Base-by-base conservation (phyloP, 2,113 vertebrate species). In the Falcunculus frontatus region DNA sequence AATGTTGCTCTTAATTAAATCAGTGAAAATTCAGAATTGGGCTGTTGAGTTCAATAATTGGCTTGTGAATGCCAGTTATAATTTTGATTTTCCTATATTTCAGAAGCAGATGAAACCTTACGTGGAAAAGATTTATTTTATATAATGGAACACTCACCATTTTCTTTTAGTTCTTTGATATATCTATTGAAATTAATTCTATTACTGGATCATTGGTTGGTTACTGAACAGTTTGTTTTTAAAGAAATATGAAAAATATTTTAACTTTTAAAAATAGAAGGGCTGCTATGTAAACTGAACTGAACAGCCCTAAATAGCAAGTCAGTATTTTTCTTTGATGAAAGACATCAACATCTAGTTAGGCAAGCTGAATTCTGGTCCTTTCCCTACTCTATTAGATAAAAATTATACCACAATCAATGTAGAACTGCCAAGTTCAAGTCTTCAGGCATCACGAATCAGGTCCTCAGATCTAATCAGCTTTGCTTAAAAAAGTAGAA, bases 1-100 rank as follows among this genome's bases (percentile, higher is more conserved):
- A 96, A 93, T 95, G 83, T 93, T 95, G 79, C 64, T 86, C 52
- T 93, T 96, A 96, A 96, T 96, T 96, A 94, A 96, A 95, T 77
- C 90, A 93, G 79, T 86, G 64, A 84, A 96, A 94, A 87, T 93
- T 94, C 93, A 94, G 82, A 84, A 95, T 49, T 12, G 2, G 81
- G 79, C 47, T 18, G 2, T 50, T 90, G 68, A 95, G 68, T 95
- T 88, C 82, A 95, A 70, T 95, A 92, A 97, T 72, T 84, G 83
- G 72, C 67, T 90, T 80, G 46, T 86, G 82, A 94, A 88, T 55
- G 42, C n/a, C 80, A 68, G 62, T 41, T 88, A 93, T 90, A 94
- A 88, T 87, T 84, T 84, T 89, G 79, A 96, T 94, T 97, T 91
- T 86, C 79, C 63, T 89, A 5, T 93, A 72, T 89, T 96, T 93